Base-by-base conservation (phyloP, 1,140 invertebrate genomes). In the Camponotus floridanus region DNA sequence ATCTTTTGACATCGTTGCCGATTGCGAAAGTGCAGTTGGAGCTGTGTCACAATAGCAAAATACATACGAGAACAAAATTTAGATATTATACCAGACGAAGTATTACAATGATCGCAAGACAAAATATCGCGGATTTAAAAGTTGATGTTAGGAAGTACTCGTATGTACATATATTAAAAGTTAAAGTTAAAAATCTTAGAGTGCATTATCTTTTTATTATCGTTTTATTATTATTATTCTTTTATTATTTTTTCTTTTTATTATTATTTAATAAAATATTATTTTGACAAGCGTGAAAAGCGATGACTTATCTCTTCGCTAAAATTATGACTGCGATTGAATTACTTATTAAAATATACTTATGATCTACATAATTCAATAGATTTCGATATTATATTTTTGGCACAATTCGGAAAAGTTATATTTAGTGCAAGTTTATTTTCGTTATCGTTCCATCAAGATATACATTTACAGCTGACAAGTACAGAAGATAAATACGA, bases 1-100 rank as follows among this genome's bases (percentile, higher is more conserved):
- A 42, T 2, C 8, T 26, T 39, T 68, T 26, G n/a, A 39, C 8
- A 15, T n/a, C 42, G 26, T 80, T n/a, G 33, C 9, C 5, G 39
- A 76, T 76, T n/a, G 76, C 42, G 26, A 61, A 42, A 81, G n/a
- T 7, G 15, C 15, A 59, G 26, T 59, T 81, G 78, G 78, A 71
- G 8, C 48, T 42, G 11, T 71, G 65, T 45, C 62, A 79, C 21
- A 13, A 55, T n/a, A 15, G 42, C 15, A 67, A 51, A 3, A 57
- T 7, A 21, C n/a, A 68, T 4, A 7, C 21, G 67, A 59, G 6
- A 62, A 6, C 6, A 36, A 15, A 62, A 64, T 78, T 78, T 15
- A 45, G 31, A 76, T 51, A 51, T 51, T 51, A 51, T 76, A 45
- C 9, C 11, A n/a, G 76, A 15, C 39, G 31, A 48, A 18, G 70